Percentiles rank a stretch among this genome's conserved stretches.
These are phyloP conservation scores for Thunnus maccoyii DNA, from an alignment of 2,113 vertebrate species.

Conservation along the genomic window DNA sequence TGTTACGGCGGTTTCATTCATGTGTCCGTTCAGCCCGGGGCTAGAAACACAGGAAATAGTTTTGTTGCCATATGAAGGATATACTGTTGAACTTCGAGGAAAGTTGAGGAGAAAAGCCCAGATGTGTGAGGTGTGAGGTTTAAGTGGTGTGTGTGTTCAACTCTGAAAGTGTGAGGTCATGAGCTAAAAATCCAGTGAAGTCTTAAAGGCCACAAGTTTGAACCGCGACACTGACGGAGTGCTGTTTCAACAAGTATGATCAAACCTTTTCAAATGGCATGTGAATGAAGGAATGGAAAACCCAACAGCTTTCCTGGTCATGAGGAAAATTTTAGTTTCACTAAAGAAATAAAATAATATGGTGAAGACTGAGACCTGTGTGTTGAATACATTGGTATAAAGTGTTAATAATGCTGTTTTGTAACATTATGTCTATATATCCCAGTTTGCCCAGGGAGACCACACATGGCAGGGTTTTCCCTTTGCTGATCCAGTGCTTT, in stretches of 20 bases:
- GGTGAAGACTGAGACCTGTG: slow-evolving; percentile 2
- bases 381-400: slow-evolving; percentile 6
- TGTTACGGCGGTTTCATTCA: slow-evolving; percentile 55
- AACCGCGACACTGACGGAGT: slow-evolving; percentile 22
- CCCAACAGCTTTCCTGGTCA: neutral
- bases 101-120: slow-evolving; percentile 43
- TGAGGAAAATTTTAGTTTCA: neutral
- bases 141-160: slow-evolving; percentile 35
- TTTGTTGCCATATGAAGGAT: slow-evolving; percentile 53
- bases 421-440: slow-evolving; percentile 35
- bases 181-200: slow-evolving; percentile 30
- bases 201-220: slow-evolving; percentile 27
- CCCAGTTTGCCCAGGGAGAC: slow-evolving; percentile 58
- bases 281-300: slow-evolving; percentile 11
- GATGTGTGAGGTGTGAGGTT: slow-evolving; percentile 57
- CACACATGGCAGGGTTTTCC: slow-evolving; percentile 70
- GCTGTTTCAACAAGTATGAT: slow-evolving; percentile 27
- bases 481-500: slow-evolving; percentile 67
- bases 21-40: slow-evolving; percentile 59
- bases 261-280: slow-evolving; percentile 21
- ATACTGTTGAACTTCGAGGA: slow-evolving; percentile 54
- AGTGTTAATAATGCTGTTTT: slow-evolving; percentile 25
- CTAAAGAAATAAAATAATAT: neutral
- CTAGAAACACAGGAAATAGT: slow-evolving; percentile 75
- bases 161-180: slow-evolving; percentile 62